Evolutionary conservation across 1,140 invertebrate species (phyloP), one percentile per base, ranked within the genome.

Genomic region (Ostrea denselamellosa): DNA sequence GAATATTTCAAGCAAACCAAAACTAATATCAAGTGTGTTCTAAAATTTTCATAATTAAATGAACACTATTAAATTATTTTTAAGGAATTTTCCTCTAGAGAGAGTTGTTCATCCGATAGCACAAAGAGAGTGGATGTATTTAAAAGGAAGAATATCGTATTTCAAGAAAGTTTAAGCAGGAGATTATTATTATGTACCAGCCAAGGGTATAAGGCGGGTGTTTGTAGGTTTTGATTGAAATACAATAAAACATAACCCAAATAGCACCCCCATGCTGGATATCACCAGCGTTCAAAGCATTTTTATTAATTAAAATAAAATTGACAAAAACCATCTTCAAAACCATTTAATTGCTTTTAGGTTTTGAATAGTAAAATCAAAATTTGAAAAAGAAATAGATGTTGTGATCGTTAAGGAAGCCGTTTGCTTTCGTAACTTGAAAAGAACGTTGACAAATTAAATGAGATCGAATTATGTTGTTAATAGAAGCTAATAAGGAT

Each of bases 381-480:
- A 77, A 28, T 77, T 77, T 77, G 25, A 77, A 28, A 34, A 77
- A 34, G 14, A 14, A 77, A 77, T 22, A 28, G 28, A 77, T 77
- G 22, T 77, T 44, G 68, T 77, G 68, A 77, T 77, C 68, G 28
- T 8, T 77, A 25, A 77, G 25, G 14, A 25, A 77, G 14, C 68
- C 68, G 28, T 9, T 77, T 28, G 28, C 68, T 77, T 77, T 77
- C 68, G 22, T 34, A 77, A 12, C 68, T 77, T 77, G 68, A 77
- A 77, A 44, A 77, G 68, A 77, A 77, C 68, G 68, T 77, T 77
- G 68, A 77, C 68, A 77, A 77, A 77, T 77, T 77, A 77, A 77
- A 77, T 34, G 68, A 77, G 68, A 77, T 77, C 68, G 68, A 77
- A 77, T 77, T 77, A 77, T 77, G 14, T 25, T 10, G 68, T 28